Percentiles rank a stretch among this genome's conserved stretches.
phyloP scores from a whole-genome alignment of 2,113 vertebrate genomes.

The Bolborhynchus lineola region DNA sequence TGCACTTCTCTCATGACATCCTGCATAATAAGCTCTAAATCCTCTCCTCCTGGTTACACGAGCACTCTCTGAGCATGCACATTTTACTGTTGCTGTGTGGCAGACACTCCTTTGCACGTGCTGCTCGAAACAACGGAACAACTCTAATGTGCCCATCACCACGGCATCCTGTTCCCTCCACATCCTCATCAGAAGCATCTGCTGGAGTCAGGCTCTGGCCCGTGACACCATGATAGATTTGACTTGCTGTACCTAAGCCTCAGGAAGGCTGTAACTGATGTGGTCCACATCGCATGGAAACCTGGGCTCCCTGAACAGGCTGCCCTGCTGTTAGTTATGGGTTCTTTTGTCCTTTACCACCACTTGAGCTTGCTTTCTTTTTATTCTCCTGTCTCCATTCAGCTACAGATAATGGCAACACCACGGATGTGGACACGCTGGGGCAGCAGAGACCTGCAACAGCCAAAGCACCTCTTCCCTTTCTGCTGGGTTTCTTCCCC shows the following conservation, averaged over 20 bases:
- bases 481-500: background rate
- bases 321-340: background rate
- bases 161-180: background rate
- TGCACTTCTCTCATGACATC: rapidly evolving
- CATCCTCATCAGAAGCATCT: background rate
- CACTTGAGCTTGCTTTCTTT: background rate
- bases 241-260: background rate
- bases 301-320: background rate
- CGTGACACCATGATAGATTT: rapidly evolving
- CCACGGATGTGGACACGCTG: rapidly evolving
- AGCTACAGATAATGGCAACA: background rate
- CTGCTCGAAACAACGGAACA: background rate
- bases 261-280: background rate
- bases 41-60: background rate
- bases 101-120: background rate
- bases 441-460: background rate
- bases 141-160: background rate
- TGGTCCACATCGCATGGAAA: background rate
- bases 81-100: background rate
- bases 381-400: background rate
- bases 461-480: background rate
- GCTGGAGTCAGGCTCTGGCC: background rate
- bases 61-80: background rate
- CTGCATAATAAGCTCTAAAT: background rate
- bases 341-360: background rate